phyloP scores from a whole-genome alignment of 2,888 invertebrate genomes.

The Chaitophorus viminalis region DNA sequence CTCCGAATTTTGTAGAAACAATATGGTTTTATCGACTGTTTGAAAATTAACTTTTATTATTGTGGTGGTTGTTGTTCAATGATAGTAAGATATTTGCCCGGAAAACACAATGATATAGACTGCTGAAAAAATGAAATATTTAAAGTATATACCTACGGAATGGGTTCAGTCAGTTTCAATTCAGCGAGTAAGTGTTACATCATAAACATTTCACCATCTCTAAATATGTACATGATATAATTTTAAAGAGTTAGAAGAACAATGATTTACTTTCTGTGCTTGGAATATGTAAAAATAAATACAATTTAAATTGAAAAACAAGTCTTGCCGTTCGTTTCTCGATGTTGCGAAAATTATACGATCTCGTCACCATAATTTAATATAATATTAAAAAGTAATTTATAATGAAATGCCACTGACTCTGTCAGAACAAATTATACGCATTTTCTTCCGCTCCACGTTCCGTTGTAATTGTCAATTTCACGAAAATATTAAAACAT shows the following conservation, averaged over 20 bases:
- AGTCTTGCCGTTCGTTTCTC: background rate
- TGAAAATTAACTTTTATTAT: too few relatives aligned
- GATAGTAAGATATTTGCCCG: too few relatives aligned
- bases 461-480: constrained; percentile 9
- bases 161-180: background rate
- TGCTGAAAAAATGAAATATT: too few relatives aligned
- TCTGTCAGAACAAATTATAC: background rate
- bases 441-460: background rate
- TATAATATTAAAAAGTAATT: background rate
- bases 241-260: background rate
- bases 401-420: background rate
- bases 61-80: too few relatives aligned
- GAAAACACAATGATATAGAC: too few relatives aligned
- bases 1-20: too few relatives aligned
- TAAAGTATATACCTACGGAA: too few relatives aligned
- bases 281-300: background rate
- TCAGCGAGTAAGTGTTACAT: background rate
- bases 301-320: background rate
- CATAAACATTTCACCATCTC: background rate
- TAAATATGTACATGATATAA: background rate
- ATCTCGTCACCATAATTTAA: background rate
- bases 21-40: too few relatives aligned
- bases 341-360: background rate
- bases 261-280: background rate
- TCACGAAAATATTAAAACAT: background rate